phyloP scores from a whole-genome alignment of 2,113 vertebrate genomes.

The Colistium nudipinnis region DNA sequence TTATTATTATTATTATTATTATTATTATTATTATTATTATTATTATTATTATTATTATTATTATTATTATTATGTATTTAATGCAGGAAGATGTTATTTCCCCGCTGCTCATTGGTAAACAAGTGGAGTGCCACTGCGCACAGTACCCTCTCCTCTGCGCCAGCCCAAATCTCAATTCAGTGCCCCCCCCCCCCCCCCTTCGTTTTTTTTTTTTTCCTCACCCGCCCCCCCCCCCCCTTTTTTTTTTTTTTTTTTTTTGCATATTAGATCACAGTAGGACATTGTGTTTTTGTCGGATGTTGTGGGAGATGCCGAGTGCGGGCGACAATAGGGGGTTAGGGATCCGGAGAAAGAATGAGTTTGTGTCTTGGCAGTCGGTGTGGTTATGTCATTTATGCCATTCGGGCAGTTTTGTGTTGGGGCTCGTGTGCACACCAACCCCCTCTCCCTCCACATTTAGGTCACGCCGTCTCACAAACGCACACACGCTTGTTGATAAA shows the following conservation, averaged over 20 bases:
- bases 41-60: constrained; percentile 42
- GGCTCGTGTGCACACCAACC: constrained; percentile 31
- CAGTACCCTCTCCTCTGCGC: constrained; percentile 16
- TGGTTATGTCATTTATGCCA: constrained; percentile 70
- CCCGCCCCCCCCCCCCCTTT: neutral
- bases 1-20: constrained; percentile 45
- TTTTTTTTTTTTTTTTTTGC: constrained; percentile 4
- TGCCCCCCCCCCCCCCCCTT: neutral
- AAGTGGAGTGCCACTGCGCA: constrained; percentile 13
- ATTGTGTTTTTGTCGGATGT: constrained; percentile 43
- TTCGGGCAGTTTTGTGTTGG: constrained; percentile 57
- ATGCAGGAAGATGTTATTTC: constrained; percentile 27
- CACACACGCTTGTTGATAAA: constrained; percentile 1
- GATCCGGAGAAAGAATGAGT: constrained; percentile 37
- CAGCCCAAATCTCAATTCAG: constrained; percentile 21
- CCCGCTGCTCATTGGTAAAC: constrained; percentile 51
- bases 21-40: constrained; percentile 41
- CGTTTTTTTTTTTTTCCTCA: neutral
- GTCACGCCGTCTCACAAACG: neutral
- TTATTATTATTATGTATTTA: constrained; percentile 45
- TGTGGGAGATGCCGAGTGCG: constrained; percentile 2
- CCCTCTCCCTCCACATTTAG: neutral
- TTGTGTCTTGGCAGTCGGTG: constrained; percentile 64
- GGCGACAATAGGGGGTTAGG: constrained; percentile 30
- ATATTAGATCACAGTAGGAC: constrained; percentile 53